Evolutionary conservation across 2,113 vertebrate species (phyloP).

Genomic region (Canis aureus): DNA sequence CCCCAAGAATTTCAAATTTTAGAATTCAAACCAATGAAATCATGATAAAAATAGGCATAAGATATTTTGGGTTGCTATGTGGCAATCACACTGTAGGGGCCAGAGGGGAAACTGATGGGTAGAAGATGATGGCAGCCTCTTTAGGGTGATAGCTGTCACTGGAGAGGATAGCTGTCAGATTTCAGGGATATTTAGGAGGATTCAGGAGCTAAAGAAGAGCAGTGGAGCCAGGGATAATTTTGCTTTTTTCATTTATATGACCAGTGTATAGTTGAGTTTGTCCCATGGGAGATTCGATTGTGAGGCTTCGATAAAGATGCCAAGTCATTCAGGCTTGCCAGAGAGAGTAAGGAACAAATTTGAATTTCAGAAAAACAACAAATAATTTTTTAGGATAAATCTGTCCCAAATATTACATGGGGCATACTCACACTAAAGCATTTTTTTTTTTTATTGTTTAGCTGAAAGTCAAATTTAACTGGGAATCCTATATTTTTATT

Average conservation of each 20-base stretch:
- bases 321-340: neutral
- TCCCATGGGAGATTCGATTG: neutral
- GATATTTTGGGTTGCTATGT: neutral
- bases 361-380: conserved; percentile 39
- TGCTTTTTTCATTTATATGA: neutral
- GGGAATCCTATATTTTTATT: conserved; percentile 1
- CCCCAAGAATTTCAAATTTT: neutral
- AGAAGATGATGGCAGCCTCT: neutral
- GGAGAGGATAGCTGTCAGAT: neutral
- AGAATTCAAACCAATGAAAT: neutral
- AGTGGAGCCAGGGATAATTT: neutral
- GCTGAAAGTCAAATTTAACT: conserved; percentile 16
- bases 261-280: neutral
- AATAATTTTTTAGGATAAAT: neutral
- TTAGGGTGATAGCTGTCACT: neutral
- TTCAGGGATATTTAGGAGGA: neutral
- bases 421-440: neutral
- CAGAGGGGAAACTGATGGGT: neutral
- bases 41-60: neutral
- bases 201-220: neutral
- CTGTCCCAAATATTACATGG: neutral
- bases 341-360: neutral
- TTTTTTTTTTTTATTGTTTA: neutral
- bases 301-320: neutral
- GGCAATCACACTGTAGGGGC: neutral